Percentiles rank a stretch among this genome's conserved stretches.
phyloP scores from a whole-genome alignment of 2,797 vertebrate species.

The Halcyon smyrnensis region DNA sequence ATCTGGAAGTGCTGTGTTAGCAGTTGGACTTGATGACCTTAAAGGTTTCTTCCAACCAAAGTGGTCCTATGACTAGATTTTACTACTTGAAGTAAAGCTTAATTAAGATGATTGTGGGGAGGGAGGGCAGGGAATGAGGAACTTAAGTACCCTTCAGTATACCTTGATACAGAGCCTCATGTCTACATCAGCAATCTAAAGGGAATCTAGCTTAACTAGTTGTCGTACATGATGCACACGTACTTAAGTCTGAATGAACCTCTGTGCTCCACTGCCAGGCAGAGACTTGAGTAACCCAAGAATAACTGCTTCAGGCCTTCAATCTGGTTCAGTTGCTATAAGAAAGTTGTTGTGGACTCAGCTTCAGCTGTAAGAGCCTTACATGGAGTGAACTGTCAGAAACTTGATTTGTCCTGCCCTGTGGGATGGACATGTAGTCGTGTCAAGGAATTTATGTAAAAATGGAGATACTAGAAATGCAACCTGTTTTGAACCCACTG shows the following conservation, averaged over 20 bases:
- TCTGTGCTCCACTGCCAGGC: neutral
- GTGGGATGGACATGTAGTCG: neutral
- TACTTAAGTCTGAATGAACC: neutral
- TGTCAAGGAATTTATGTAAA: neutral
- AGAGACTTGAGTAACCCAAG: neutral
- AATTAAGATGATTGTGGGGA: neutral
- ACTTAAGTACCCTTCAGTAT: neutral
- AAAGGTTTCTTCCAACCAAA: neutral
- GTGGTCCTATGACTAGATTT: neutral
- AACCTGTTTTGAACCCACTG: neutral
- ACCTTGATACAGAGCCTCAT: neutral
- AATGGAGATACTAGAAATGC: neutral
- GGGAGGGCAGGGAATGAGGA: neutral
- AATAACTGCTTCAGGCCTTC: neutral
- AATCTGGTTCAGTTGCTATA: neutral
- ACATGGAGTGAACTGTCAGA: neutral
- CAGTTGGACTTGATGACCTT: neutral
- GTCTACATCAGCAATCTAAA: neutral
- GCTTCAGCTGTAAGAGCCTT: neutral
- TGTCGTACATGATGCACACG: accelerated
- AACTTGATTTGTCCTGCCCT: neutral
- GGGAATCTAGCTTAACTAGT: neutral
- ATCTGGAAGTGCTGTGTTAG: neutral
- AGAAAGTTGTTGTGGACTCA: accelerated
- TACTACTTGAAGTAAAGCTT: neutral